These are phyloP conservation scores for Dascyllus trimaculatus DNA, from an alignment of 2,113 vertebrate genomes.

Conservation along the genomic window DNA sequence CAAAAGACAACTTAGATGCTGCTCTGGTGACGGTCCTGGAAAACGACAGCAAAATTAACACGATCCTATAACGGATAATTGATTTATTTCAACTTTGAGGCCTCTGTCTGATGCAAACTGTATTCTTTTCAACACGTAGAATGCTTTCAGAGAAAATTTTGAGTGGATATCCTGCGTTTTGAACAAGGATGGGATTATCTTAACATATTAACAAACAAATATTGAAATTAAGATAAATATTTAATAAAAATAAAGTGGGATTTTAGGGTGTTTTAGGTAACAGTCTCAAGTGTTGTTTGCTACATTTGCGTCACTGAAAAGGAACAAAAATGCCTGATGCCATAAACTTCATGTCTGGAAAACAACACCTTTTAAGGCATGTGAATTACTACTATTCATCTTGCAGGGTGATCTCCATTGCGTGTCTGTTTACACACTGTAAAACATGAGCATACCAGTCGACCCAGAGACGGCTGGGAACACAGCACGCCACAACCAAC, in stretches of 20 bases:
- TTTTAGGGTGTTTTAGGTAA: neutral
- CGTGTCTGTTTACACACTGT: conserved; percentile 47
- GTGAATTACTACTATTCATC: conserved; percentile 30
- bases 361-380: conserved; percentile 5
- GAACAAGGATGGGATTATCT: no score
- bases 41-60: no score
- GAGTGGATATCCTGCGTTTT: no score
- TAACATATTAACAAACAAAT: no score
- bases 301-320: neutral
- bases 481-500: conserved; percentile 23
- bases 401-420: neutral
- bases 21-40: no score
- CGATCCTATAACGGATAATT: no score
- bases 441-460: conserved; percentile 35
- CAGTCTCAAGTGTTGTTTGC: neutral
- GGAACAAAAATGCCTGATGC: neutral
- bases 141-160: no score
- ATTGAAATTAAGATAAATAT: neutral
- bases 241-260: neutral
- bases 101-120: no score
- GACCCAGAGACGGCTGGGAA: conserved; percentile 22
- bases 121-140: no score
- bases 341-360: neutral
- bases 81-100: no score
- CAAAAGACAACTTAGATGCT: no score